Percentiles rank a stretch among this genome's conserved stretches.
These are phyloP conservation scores for Pandemis corylana DNA, from an alignment of 2,888 invertebrate species.

Conservation along the genomic window DNA sequence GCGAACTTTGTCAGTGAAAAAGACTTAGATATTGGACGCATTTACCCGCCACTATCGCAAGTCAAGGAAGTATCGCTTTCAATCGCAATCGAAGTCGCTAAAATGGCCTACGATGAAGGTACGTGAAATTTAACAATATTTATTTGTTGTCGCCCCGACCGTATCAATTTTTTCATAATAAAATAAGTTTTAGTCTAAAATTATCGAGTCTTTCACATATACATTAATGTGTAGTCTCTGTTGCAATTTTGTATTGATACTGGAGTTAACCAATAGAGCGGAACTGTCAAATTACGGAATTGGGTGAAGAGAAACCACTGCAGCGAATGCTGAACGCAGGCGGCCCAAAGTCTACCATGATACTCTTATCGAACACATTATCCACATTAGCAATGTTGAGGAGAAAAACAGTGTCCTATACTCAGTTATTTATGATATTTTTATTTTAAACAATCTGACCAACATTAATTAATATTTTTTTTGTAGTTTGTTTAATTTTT, in stretches of 20 bases:
- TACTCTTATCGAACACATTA: too few relatives aligned
- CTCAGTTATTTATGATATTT: background rate
- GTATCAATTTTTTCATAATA: too few relatives aligned
- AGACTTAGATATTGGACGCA: slow-evolving; percentile 93
- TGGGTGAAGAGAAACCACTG: too few relatives aligned
- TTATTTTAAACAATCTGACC: background rate
- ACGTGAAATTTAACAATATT: background rate
- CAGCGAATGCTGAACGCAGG: too few relatives aligned
- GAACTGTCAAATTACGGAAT: too few relatives aligned
- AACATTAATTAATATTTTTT: background rate
- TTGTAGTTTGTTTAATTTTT: background rate
- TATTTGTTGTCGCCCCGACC: background rate
- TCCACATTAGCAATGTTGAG: too few relatives aligned
- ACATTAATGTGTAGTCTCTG: too few relatives aligned
- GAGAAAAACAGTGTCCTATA: background rate
- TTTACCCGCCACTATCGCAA: slow-evolving; percentile 95
- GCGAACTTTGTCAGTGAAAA: slow-evolving; percentile 93
- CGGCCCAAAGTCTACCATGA: too few relatives aligned
- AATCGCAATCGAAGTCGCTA: slow-evolving; percentile 94
- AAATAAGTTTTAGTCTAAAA: too few relatives aligned
- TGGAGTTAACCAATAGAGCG: too few relatives aligned
- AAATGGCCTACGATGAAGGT: slow-evolving; percentile 96
- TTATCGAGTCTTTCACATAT: too few relatives aligned
- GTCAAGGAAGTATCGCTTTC: slow-evolving; percentile 95
- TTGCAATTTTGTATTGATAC: too few relatives aligned